Evolutionary conservation across 2,113 vertebrate genomes (phyloP), one percentile per base, ranked within the genome.

Genomic region (Mesoclemmys tuberculata): DNA sequence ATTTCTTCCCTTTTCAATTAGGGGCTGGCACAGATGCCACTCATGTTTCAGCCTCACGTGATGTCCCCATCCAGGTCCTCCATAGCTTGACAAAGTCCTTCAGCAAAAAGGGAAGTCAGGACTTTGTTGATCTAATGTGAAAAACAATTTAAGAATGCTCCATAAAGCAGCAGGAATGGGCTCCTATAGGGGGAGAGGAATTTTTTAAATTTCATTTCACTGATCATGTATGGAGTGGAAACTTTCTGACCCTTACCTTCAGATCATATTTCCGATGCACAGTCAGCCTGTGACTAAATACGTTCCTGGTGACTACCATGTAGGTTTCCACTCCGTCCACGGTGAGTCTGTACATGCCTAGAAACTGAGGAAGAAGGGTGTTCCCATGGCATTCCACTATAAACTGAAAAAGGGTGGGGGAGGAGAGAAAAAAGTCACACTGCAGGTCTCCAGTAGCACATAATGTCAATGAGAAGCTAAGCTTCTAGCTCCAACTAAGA

Each of bases 381-480:
- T 99, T 99, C 85, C 99, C 99, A 8, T 99, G 99, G 92, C 99
- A 99, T 97, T 99, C 99, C 97, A 99, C 99, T 48, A 99, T 99
- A 97, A 99, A 99, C 99, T 99, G 97, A 89, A 83, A 85, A 22
- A 27, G 10, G 24, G 71, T 0, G 0, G 91, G 68, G 56, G 52
- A 12, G 51, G 84, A 75, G 44, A 80, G 77, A 38, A 85, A 58
- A 48, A 68, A 48, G 91, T 92, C 83, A 97, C 61, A 89, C 79
- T 35, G 0, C 48, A 10, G 0, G 2, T 1, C 75, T 29, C 94
- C 2, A 75, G 9, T 5, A 31, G 22, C 5, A 5, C 74, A 75
- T 16, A 4, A 52, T 41, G 84, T 82, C 51, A 38, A 74, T 22
- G 2, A 18, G 56, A 16, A 18, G 29, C 18, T 10, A 88, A 82